Conservation (phyloP, 2,797 vertebrate genomes). For the Spondyliosoma cantharus region DNA sequence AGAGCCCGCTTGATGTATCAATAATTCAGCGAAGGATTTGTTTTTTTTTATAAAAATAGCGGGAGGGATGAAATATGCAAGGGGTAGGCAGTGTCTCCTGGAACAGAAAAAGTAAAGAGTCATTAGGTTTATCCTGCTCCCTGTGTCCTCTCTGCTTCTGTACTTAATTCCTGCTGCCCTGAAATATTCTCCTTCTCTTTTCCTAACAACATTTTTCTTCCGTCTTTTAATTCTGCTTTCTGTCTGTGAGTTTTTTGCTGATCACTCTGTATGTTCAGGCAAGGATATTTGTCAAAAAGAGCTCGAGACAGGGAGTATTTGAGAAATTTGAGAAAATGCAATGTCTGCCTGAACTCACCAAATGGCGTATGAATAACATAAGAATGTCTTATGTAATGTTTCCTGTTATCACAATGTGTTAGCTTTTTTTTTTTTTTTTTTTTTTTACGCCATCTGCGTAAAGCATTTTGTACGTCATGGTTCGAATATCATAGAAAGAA, state of each 20-base stretch:
- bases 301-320: conserved; percentile 9
- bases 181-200: neutral
- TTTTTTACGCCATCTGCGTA: no score
- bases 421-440: no score
- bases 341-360: no score
- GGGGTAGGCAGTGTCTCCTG: conserved; percentile 14
- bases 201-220: neutral
- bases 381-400: no score
- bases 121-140: conserved; percentile 8
- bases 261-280: neutral
- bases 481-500: no score
- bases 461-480: no score
- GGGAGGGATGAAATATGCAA: conserved; percentile 61
- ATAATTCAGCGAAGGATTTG: conserved; percentile 54
- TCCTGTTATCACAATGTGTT: no score
- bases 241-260: neutral
- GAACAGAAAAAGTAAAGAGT: conserved; percentile 51
- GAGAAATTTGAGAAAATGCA: neutral
- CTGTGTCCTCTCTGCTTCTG: neutral
- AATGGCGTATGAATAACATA: no score
- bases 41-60: conserved; percentile 54
- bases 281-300: neutral
- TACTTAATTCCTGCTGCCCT: neutral
- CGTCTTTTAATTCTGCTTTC: neutral
- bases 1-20: conserved; percentile 29